These are phyloP conservation scores for Anagrus nilaparvatae DNA, from an alignment of 1,140 invertebrate species.

Conservation along the genomic window DNA sequence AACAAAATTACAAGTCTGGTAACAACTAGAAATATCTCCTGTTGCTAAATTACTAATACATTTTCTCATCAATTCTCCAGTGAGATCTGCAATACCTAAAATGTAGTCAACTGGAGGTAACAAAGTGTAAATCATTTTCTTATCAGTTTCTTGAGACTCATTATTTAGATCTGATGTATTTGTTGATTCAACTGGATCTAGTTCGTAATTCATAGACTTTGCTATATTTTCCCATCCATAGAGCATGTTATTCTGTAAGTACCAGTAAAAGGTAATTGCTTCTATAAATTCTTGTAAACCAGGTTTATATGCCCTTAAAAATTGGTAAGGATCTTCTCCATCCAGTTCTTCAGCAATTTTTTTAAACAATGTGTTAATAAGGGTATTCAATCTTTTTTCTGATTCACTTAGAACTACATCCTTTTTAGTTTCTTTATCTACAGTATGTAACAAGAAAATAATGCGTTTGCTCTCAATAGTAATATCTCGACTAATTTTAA, in stretches of 20 bases:
- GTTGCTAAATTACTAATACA: constrained; percentile 74
- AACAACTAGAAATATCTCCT: constrained; percentile 67
- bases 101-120: constrained; percentile 62
- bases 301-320: constrained; percentile 59
- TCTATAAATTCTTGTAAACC: constrained; percentile 85
- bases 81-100: constrained; percentile 78
- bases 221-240: constrained; percentile 41
- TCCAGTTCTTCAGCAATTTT: constrained; percentile 62
- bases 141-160: neutral
- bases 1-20: constrained; percentile 60
- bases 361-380: constrained; percentile 52
- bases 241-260: constrained; percentile 41
- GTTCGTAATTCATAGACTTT: constrained; percentile 37
- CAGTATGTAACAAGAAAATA: constrained; percentile 77
- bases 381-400: constrained; percentile 48
- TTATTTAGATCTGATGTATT: constrained; percentile 7
- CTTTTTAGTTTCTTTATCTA: constrained; percentile 50
- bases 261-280: constrained; percentile 67
- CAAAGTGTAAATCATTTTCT: constrained; percentile 14
- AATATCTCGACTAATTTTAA: constrained; percentile 78
- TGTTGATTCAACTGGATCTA: constrained; percentile 13
- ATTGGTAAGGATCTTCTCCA: constrained; percentile 62
- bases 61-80: constrained; percentile 81
- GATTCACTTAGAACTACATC: constrained; percentile 54
- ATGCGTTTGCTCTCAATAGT: constrained; percentile 86